These are phyloP conservation scores for Atta cephalotes DNA, from an alignment of 1,140 invertebrate species.

Conservation along the genomic window DNA sequence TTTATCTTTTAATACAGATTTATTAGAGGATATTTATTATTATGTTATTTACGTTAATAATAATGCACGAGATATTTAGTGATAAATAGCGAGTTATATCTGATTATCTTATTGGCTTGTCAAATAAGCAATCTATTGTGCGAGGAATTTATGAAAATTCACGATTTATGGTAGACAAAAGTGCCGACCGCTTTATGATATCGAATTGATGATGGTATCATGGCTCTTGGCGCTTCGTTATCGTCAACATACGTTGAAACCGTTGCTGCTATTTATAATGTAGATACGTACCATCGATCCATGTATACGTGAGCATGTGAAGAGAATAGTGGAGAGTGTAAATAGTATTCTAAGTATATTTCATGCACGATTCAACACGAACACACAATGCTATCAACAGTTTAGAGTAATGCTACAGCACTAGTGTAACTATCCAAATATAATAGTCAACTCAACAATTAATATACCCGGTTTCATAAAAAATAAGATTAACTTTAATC, in stretches of 20 bases:
- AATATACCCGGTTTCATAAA: too few species aligned
- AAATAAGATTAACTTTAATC: too few species aligned
- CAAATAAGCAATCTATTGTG: background rate
- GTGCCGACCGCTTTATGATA: conserved; percentile 17
- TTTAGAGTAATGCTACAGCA: background rate
- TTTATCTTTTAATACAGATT: background rate
- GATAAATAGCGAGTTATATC: conserved; percentile 1
- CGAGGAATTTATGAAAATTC: background rate
- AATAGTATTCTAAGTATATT: conserved; percentile 15
- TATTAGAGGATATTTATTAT: background rate
- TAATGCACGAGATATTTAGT: background rate
- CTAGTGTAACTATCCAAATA: background rate
- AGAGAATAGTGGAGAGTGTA: conserved; percentile 44
- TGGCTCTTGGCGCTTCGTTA: conserved; percentile 21
- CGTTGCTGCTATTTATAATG: conserved; percentile 20
- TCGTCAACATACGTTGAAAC: conserved; percentile 9
- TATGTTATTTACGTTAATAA: background rate
- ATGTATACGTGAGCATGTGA: conserved; percentile 38
- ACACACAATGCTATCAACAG: conserved; percentile 38
- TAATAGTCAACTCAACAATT: background rate
- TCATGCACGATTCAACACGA: conserved; percentile 46
- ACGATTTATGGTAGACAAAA: background rate
- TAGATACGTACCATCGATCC: conserved; percentile 71
- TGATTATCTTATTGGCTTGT: background rate
- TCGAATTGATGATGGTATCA: conserved; percentile 36